A percentile compares a stretch with the other conserved stretches of the same genome.
Evolutionary conservation across 2,797 vertebrate genomes (phyloP).

Genomic region (Merluccius polli): DNA sequence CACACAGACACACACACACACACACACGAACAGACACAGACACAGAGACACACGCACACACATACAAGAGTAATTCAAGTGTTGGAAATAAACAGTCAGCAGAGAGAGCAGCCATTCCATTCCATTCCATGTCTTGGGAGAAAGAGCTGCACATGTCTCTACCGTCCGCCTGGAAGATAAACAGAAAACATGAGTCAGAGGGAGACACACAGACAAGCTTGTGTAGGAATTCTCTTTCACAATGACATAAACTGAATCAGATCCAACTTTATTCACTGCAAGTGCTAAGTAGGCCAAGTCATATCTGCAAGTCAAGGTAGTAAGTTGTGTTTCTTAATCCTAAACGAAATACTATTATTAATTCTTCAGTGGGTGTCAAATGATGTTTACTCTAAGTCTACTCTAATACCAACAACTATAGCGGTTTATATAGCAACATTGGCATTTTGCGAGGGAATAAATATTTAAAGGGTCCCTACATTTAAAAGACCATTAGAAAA

Average conservation of each 20-base stretch:
- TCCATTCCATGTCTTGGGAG: background rate
- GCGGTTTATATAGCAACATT: background rate
- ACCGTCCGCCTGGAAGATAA: background rate
- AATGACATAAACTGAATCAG: background rate
- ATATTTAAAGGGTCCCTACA: background rate
- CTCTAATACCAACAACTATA: background rate
- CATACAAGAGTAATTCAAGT: background rate
- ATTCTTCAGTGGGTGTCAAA: background rate
- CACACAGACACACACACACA: conserved; percentile 7
- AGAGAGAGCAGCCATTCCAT: background rate
- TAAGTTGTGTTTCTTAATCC: background rate
- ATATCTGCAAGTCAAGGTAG: no score
- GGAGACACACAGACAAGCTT: background rate
- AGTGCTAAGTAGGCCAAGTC: background rate
- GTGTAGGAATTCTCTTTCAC: background rate
- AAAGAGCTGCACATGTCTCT: background rate
- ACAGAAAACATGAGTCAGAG: background rate
- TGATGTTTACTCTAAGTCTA: background rate
- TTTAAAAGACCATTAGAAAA: background rate
- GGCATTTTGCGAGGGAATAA: background rate
- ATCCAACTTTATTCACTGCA: background rate
- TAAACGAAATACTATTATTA: no score
- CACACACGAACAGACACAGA: conserved; percentile 1
- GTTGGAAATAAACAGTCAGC: background rate
- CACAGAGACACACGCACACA: background rate